Evolutionary conservation across 2,888 invertebrate species (phyloP), one percentile per base, ranked within the genome.

Genomic region (Andrena minutula): DNA sequence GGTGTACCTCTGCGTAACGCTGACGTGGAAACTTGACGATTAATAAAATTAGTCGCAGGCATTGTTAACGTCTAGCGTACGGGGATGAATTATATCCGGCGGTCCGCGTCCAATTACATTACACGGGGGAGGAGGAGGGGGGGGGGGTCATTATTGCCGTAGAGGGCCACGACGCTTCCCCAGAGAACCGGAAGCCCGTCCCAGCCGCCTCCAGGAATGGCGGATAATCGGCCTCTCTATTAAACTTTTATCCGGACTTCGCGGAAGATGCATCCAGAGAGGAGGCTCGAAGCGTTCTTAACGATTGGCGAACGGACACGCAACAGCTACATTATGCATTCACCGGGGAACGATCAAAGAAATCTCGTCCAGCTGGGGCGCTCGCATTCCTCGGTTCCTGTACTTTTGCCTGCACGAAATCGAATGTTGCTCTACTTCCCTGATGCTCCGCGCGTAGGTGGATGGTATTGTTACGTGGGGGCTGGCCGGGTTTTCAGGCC

Each of bases 41-140:
- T 65, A 61, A 70, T 56, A 28, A 41, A 72, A 83, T 83, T 76
- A 83, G 49, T 61, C 51, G 61, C 61, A 49, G 64, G 61, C 56
- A 23, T 23, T 12, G n/a, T 23, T 41, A 41, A 16, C 8, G 68
- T 64, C 65, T 41, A 41, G 41, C 65, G 61, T 26, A 35, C 56
- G 32, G n/a, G 58, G 65, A 82, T 77, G 74, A 77, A 74, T 82
- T 75, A 74, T 70, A 71, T 64, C 74, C 75, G 49, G 64, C 26
- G 53, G 63, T 80, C 65, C 64, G 80, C 58, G 53, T 80, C 35
- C 81, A 75, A 75, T 81, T 81, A 73, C 82, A 65, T 81, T 75
- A 76, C 35, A 70, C 47, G 26, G 35, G 61, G 47, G 75, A 7
- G 65, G 47, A 71, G 23, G 16, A 61, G 32, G 65, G 47, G 75